Conservation (phyloP, 2,113 vertebrate species). For the Columba livia region DNA sequence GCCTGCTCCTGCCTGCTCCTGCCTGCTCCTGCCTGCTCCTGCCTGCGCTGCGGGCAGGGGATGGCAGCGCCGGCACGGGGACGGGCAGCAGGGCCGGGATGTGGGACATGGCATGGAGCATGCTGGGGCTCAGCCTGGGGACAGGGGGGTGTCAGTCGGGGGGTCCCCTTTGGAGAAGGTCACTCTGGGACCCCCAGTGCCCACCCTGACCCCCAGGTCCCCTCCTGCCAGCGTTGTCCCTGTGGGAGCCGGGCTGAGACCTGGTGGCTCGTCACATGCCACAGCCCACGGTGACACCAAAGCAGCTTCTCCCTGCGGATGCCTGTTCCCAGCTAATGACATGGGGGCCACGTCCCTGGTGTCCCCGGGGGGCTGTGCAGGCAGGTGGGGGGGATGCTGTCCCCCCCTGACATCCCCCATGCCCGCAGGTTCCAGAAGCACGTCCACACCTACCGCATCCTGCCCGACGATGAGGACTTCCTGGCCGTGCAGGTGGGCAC, state of each 20-base stretch:
- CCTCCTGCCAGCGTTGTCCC: background rate
- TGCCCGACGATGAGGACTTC: conserved; percentile 93
- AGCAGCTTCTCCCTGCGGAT: background rate
- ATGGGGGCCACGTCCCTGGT: fast-evolving
- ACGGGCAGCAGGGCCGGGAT: no score
- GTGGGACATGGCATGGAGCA: background rate
- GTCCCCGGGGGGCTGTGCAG: background rate
- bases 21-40: background rate
- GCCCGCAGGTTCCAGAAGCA: conserved; percentile 91
- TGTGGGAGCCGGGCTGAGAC: background rate
- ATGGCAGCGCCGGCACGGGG: no score
- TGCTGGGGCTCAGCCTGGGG: background rate
- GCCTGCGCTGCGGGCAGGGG: background rate
- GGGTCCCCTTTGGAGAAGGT: background rate
- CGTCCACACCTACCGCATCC: conserved; percentile 94
- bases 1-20: background rate
- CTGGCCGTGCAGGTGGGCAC: conserved; percentile 91
- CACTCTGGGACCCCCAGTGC: background rate
- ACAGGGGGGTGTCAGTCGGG: background rate
- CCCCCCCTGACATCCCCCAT: background rate
- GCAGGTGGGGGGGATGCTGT: no score
- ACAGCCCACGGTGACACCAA: fast-evolving
- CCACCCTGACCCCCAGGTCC: no score
- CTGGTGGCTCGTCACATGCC: background rate
- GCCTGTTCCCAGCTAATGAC: background rate